Conservation (phyloP, 2,797 vertebrate genomes). For the Macropodus opercularis region DNA sequence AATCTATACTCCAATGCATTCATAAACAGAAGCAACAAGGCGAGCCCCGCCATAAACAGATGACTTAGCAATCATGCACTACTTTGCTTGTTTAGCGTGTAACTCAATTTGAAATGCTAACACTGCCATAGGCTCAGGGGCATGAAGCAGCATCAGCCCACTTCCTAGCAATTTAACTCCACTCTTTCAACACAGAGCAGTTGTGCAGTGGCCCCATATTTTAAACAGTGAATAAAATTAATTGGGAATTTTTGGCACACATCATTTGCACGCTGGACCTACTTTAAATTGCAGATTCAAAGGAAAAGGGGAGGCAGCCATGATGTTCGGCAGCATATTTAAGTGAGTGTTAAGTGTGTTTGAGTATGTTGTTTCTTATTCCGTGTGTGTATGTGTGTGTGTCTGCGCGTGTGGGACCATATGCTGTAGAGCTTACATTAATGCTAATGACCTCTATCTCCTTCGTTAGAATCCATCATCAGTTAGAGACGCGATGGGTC, state of each 20-base stretch:
- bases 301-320: neutral
- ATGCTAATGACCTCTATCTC: slow-evolving; percentile 49
- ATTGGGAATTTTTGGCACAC: slow-evolving; percentile 71
- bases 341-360: slow-evolving; percentile 10
- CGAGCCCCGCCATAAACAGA: slow-evolving; percentile 57
- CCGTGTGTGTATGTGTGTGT: slow-evolving; percentile 13
- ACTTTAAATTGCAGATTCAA: slow-evolving; percentile 77
- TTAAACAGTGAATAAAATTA: slow-evolving; percentile 76
- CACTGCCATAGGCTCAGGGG: slow-evolving; percentile 67
- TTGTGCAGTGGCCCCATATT: slow-evolving; percentile 62
- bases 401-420: slow-evolving; percentile 1
- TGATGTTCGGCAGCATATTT: slow-evolving; percentile 26
- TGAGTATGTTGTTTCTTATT: slow-evolving; percentile 12
- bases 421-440: slow-evolving; percentile 35
- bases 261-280: slow-evolving; percentile 62
- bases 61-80: slow-evolving; percentile 52
- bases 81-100: slow-evolving; percentile 77
- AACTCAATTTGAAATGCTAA: slow-evolving; percentile 84
- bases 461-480: slow-evolving; percentile 55
- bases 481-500: too few relatives aligned
- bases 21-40: slow-evolving; percentile 56
- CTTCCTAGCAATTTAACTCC: slow-evolving; percentile 68
- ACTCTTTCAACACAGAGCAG: slow-evolving; percentile 57
- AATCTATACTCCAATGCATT: slow-evolving; percentile 26
- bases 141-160: slow-evolving; percentile 53